Conservation (phyloP, 2,113 vertebrate species). For the Speoplatyrhinus poulsoni region DNA sequence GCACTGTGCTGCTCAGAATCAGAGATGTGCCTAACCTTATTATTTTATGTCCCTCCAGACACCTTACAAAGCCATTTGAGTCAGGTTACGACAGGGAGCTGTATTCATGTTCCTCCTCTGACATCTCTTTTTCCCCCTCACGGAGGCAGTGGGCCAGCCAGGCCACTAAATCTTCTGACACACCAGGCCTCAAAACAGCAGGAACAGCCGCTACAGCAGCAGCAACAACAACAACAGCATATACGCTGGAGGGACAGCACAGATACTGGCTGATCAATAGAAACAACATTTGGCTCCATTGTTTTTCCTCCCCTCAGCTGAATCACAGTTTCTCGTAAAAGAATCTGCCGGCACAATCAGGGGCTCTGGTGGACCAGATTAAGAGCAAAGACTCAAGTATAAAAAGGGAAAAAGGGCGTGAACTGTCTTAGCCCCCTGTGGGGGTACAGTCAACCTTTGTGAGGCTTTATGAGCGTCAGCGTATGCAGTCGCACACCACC, state of each 20-base stretch:
- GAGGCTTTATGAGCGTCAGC: conserved; percentile 43
- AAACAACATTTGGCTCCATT: conserved; percentile 74
- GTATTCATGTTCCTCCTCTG: conserved; percentile 50
- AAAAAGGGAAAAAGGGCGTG: background rate
- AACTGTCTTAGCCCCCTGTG: background rate
- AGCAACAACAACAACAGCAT: conserved; percentile 48
- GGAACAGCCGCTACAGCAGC: background rate
- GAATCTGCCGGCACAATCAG: conserved; percentile 63
- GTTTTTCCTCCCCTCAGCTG: conserved; percentile 68
- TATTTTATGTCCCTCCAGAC: conserved; percentile 9
- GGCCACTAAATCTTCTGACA: conserved; percentile 58
- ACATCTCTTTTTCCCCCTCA: background rate
- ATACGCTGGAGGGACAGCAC: conserved; percentile 16
- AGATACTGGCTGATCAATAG: conserved; percentile 69
- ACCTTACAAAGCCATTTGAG: conserved; percentile 24
- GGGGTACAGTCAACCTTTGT: conserved; percentile 8
- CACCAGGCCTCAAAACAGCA: conserved; percentile 36
- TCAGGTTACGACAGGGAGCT: conserved; percentile 23
- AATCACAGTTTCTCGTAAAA: conserved; percentile 65
- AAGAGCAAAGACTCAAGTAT: conserved; percentile 5
- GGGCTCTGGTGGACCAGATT: conserved; percentile 54
- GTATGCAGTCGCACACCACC: conserved; percentile 47
- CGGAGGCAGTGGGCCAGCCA: conserved; percentile 25
- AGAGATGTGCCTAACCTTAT: conserved; percentile 26
- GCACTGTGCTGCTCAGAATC: background rate